phyloP scores from a whole-genome alignment of 35 echinoderm and acorn worm species.

The Apostichopus japonicus region DNA sequence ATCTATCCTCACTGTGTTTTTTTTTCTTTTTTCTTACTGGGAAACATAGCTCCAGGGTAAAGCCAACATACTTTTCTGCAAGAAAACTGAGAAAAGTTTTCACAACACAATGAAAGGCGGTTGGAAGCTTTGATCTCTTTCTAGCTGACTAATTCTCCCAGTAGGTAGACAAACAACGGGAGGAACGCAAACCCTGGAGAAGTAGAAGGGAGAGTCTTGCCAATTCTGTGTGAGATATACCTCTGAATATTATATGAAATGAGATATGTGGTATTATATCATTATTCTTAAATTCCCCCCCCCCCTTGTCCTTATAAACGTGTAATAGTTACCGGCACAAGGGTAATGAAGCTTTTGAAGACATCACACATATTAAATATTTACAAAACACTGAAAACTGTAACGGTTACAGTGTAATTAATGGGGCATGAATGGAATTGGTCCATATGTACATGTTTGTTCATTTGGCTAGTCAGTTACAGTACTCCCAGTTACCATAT shows the following conservation, averaged over 20 bases:
- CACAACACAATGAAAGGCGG: constrained; percentile 23
- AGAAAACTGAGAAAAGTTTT: constrained; percentile 37
- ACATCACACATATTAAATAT: too few relatives aligned
- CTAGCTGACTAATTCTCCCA: constrained; percentile 31
- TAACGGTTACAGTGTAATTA: too few relatives aligned
- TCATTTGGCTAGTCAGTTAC: too few relatives aligned
- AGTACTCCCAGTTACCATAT: too few relatives aligned
- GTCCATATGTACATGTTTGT: too few relatives aligned
- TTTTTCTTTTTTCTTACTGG: not conserved
- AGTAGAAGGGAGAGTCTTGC: not conserved
- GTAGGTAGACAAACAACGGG: constrained; percentile 23
- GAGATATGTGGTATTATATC: not conserved
- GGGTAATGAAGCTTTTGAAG: too few relatives aligned
- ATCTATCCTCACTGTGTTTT: not conserved
- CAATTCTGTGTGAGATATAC: not conserved
- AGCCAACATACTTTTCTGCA: constrained; percentile 38
- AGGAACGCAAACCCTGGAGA: not conserved
- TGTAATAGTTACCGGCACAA: too few relatives aligned
- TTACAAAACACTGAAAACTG: too few relatives aligned
- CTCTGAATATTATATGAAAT: not conserved
- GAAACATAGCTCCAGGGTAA: constrained; percentile 15
- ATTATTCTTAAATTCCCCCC: not conserved
- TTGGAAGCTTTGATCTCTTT: constrained; percentile 25
- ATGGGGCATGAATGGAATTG: too few relatives aligned
- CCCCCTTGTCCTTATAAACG: too few relatives aligned